Base-by-base conservation (phyloP, 2,113 vertebrate species). In the Calidris pugnax region DNA sequence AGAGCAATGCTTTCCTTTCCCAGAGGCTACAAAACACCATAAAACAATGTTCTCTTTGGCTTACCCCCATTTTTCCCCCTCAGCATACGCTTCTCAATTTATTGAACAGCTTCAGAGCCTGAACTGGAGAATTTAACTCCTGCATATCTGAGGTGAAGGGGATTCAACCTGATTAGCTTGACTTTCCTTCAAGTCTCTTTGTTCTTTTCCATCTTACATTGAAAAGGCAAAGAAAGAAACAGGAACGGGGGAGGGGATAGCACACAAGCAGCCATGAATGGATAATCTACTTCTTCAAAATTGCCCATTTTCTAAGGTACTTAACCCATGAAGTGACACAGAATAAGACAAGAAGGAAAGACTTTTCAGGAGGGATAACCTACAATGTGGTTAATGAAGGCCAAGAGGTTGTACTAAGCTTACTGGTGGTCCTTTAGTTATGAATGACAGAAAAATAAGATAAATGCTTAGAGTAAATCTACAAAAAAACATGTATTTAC, bases 271-370 rank as follows among this genome's bases (percentile, higher is more conserved):
- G 19, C 67, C 8, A 6, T 96, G 59, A 98, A 97, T 96, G 51
- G 78, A 76, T 97, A 97, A 97, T 97, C 92, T 97, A 89, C 89
- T 95, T 89, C 90, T 97, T 95, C 71, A 94, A 95, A 97, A 96
- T 24, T 90, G 32, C 82, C 67, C 48, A 72, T 96, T 98, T 95
- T 95, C 63, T 96, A 86, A 97, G 73, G 69, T 72, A 92, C 95
- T 98, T 97, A 97, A 97, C 74, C 91, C 83, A 96, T 90, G 89
- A 95, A 98, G 85, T 97, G 95, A 96, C 94, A 97, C 77, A 96
- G 80, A 97, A 96, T 77, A 93, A 96, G 56, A 84, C 45, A 93
- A 91, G 87, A 93, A 95, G 43, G 74, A 90, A 95, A 96, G 75
- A 81, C 57, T 79, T 93, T 91, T 88, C 71, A 53, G 73, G 77